Base-by-base conservation (phyloP, 2,888 invertebrate genomes). In the Napeogenes sylphis region DNA sequence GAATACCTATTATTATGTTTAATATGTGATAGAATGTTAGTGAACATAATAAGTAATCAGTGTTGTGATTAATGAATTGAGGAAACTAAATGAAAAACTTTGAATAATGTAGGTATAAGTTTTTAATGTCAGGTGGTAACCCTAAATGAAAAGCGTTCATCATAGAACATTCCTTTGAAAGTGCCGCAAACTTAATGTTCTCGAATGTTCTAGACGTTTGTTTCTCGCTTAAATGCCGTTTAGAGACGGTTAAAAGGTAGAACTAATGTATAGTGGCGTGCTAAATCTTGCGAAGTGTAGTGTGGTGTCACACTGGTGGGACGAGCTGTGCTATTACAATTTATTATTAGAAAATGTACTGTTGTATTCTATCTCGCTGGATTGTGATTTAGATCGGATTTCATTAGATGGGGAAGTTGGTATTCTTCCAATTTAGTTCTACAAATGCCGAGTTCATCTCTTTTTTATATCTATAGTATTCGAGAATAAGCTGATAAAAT, bases 81-180 rank as follows among this genome's bases (percentile, higher is more conserved):
- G 21, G 21, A 21, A 1, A 21, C 21, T 21, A 21, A 21, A 21
- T 21, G 21, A 21, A 21, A 21, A 21, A 21, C 21, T 21, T 21
- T 21, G 21, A 21, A 21, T 21, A 21, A 21, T 21, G 21, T 21
- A 21, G 21, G 21, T 21, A 21, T 21, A 21, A 21, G 21, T 21
- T 21, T 21, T 21, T 21, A 21, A 21, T 42, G 42, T 42, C 3
- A 42, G 12, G 10, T 42, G 42, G 10, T 10, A 42, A 8, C 63
- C 63, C 63, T 63, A 47, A 21, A 60, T 63, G 57, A 56, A 60
- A 63, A 63, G 30, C 60, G 63, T 65, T 58, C 62, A 66, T 65
- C 65, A 60, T 62, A 58, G 61, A 59, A 57, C 62, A 64, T 64
- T 63, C 71, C 75, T 79, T 79, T 79, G 76, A 79, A 61, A 65